Conservation (phyloP, 1,140 invertebrate species). For the Lepidotrigona ventralis region DNA sequence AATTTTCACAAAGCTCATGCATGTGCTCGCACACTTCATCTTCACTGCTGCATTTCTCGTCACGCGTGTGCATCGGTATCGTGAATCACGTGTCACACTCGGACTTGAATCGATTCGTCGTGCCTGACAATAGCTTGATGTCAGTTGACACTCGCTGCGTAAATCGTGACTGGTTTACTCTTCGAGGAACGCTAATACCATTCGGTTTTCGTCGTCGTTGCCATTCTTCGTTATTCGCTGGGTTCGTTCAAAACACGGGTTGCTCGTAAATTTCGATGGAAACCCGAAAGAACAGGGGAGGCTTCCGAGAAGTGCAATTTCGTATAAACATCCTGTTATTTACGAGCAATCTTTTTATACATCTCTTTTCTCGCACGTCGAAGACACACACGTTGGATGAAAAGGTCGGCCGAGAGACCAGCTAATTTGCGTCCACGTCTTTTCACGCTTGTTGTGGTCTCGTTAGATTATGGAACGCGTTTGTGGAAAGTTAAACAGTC, state of each 20-base stretch:
- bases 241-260: conserved; percentile 27
- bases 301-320: conserved; percentile 64
- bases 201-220: not conserved
- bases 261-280: conserved; percentile 64
- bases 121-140: conserved; percentile 56
- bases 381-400: not conserved
- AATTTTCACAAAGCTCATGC: not conserved
- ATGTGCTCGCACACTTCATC: conserved; percentile 19
- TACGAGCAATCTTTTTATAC: conserved; percentile 58
- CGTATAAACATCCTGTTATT: conserved; percentile 66
- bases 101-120: conserved; percentile 56
- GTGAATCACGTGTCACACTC: conserved; percentile 55
- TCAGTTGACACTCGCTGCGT: conserved; percentile 38
- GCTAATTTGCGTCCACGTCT: conserved; percentile 31
- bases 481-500: not conserved
- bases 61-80: conserved; percentile 46
- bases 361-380: not conserved
- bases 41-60: not conserved
- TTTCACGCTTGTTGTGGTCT: not conserved
- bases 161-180: conserved; percentile 43
- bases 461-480: not conserved
- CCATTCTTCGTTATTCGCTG: not conserved
- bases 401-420: not conserved
- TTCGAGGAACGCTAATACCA: conserved; percentile 62
- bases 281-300: conserved; percentile 53